Evolutionary conservation across 2,113 vertebrate genomes (phyloP).

Genomic region (Osmerus mordax): DNA sequence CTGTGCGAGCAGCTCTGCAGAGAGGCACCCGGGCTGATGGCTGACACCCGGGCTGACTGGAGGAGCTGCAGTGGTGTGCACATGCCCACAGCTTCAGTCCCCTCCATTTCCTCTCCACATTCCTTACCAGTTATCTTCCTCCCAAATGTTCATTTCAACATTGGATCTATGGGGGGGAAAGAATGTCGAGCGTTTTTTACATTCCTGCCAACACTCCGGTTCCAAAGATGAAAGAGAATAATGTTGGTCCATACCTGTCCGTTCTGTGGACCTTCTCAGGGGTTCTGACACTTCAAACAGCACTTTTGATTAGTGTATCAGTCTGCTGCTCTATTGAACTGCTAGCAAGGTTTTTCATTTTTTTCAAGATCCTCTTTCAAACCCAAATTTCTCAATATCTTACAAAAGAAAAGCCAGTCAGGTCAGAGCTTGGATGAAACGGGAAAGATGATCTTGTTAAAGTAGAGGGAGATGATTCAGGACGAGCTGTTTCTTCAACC

Average conservation of each 20-base stretch:
- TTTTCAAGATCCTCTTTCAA: background rate
- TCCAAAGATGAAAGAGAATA: slow-evolving; percentile 62
- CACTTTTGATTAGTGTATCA: slow-evolving; percentile 51
- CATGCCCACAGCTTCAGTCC: too few relatives aligned
- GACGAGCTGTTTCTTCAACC: too few relatives aligned
- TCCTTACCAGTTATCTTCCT: too few relatives aligned
- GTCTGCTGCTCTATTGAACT: slow-evolving; percentile 32
- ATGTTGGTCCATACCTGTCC: slow-evolving; percentile 46
- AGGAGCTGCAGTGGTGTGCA: too few relatives aligned
- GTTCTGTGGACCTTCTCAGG: slow-evolving; percentile 34
- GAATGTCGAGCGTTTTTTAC: background rate
- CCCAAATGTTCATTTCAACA: too few relatives aligned
- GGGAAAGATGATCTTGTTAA: too few relatives aligned
- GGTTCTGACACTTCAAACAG: slow-evolving; percentile 59
- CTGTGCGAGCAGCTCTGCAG: too few relatives aligned
- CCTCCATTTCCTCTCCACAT: too few relatives aligned
- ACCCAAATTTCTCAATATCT: background rate
- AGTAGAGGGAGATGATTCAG: too few relatives aligned
- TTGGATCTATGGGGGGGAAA: too few relatives aligned
- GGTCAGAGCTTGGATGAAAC: background rate
- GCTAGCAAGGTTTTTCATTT: slow-evolving; percentile 9
- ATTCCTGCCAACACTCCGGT: slow-evolving; percentile 20
- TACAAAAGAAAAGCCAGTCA: background rate
- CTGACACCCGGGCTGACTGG: too few relatives aligned
- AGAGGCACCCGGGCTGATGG: too few relatives aligned